A percentile compares a stretch with the other conserved stretches of the same genome.
Conservation (phyloP, 2,888 invertebrate species). For the Orthonevra nobilis region DNA sequence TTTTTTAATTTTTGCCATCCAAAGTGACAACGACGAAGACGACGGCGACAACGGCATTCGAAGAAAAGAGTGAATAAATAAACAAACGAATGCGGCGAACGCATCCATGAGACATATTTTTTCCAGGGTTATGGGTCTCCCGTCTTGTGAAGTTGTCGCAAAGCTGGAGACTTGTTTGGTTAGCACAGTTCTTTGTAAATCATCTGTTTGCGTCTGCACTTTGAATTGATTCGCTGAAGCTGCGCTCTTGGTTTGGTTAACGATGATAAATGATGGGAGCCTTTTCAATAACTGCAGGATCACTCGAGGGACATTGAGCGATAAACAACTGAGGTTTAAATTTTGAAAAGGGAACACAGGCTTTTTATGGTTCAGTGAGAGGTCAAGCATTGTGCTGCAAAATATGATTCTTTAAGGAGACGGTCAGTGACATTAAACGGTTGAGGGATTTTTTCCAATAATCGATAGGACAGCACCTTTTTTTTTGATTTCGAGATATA, state of each 20-base stretch:
- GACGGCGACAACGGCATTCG: background rate
- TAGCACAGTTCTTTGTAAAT: constrained; percentile 38
- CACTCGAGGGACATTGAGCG: background rate
- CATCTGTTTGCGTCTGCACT: constrained; percentile 20
- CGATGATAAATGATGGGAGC: constrained; percentile 25
- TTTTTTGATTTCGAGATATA: too few species aligned
- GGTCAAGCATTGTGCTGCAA: too few species aligned
- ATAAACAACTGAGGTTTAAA: constrained; percentile 11
- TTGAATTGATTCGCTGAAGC: constrained; percentile 29
- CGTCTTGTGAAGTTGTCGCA: constrained; percentile 28
- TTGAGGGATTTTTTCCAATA: too few species aligned
- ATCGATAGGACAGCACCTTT: too few species aligned
- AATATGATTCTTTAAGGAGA: too few species aligned
- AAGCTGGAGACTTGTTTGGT: constrained; percentile 30
- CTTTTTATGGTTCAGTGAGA: too few species aligned
- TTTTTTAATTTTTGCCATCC: background rate
- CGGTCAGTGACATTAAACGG: too few species aligned
- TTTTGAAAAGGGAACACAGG: constrained; percentile 6
- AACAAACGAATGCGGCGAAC: constrained; percentile 9
- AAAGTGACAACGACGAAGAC: too few species aligned
- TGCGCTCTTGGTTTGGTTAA: background rate
- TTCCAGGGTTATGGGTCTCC: too few species aligned
- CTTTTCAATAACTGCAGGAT: constrained; percentile 1
- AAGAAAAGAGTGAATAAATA: constrained; percentile 8
- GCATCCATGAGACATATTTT: constrained; percentile 27